These are phyloP conservation scores for Oncorhynchus tshawytscha DNA, from an alignment of 2,113 vertebrate genomes.

Conservation along the genomic window DNA sequence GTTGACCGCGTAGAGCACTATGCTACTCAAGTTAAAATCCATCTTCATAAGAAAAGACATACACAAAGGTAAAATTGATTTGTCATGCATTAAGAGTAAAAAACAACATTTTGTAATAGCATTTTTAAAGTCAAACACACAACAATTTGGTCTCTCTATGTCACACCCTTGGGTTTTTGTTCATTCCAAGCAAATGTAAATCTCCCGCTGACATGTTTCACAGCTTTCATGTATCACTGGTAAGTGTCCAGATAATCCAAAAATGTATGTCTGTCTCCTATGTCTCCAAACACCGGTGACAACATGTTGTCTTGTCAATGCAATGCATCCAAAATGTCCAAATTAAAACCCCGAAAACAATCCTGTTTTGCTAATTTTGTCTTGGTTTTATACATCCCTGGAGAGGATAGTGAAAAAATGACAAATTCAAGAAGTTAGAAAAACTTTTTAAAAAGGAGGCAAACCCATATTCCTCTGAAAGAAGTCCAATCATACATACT, in stretches of 20 bases:
- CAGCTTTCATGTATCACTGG: constrained; percentile 1
- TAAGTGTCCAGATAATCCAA: constrained; percentile 28
- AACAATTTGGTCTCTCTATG: not conserved
- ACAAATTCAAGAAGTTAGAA: constrained; percentile 1
- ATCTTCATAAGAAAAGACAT: constrained; percentile 44
- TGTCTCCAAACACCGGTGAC: constrained; percentile 23
- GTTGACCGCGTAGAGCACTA: not conserved
- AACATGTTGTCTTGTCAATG: constrained; percentile 39
- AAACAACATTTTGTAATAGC: constrained; percentile 8
- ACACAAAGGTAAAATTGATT: not conserved
- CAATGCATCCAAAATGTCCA: constrained; percentile 39
- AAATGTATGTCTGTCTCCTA: constrained; percentile 12
- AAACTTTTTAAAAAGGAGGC: constrained; percentile 20
- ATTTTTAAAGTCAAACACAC: constrained; percentile 17
- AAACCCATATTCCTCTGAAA: constrained; percentile 33
- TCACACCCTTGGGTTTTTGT: not conserved
- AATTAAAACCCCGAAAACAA: not conserved
- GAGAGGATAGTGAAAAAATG: not conserved
- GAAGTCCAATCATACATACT: constrained; percentile 23
- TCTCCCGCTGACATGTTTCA: not conserved
- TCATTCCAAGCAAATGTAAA: not conserved
- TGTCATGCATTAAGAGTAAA: not conserved
- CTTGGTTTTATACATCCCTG: not conserved
- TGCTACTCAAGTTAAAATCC: constrained; percentile 36
- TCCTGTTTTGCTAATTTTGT: not conserved